A percentile compares a stretch with the other conserved stretches of the same genome.
Evolutionary conservation across 2,113 vertebrate species (phyloP).

Genomic region (Grammomys surdaster): DNA sequence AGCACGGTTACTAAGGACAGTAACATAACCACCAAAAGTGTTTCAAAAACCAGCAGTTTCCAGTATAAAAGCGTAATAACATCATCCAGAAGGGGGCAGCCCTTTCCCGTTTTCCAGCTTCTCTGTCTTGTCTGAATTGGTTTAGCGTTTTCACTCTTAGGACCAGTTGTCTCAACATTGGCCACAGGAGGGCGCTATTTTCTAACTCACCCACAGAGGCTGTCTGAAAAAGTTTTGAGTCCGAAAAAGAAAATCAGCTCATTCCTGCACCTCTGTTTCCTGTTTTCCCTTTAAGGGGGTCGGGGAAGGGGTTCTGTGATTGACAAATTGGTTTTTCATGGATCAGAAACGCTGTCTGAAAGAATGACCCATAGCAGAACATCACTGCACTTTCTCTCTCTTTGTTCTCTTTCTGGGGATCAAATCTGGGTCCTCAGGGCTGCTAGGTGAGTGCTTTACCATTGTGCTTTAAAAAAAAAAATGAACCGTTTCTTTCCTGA

Average conservation of each 20-base stretch:
- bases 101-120: conserved; percentile 49
- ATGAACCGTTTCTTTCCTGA: not conserved
- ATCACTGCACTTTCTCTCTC: not conserved
- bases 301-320: not conserved
- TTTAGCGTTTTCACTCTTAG: not conserved
- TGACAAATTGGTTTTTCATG: conserved; percentile 14
- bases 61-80: not conserved
- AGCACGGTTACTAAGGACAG: not conserved
- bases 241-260: not conserved
- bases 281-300: not conserved
- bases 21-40: not conserved
- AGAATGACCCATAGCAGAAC: conserved; percentile 44
- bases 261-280: not conserved
- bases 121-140: not conserved
- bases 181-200: conserved; percentile 87
- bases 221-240: not conserved
- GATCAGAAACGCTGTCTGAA: conserved; percentile 4
- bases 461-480: not conserved
- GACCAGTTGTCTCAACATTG: conserved; percentile 52
- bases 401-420: not conserved
- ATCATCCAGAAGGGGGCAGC: not conserved
- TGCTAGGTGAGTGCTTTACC: too few species aligned
- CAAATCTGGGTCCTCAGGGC: not conserved
- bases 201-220: conserved; percentile 66
- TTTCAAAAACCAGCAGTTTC: not conserved